Base-by-base conservation (phyloP, 2,888 invertebrate species). In the Pterostichus niger region DNA sequence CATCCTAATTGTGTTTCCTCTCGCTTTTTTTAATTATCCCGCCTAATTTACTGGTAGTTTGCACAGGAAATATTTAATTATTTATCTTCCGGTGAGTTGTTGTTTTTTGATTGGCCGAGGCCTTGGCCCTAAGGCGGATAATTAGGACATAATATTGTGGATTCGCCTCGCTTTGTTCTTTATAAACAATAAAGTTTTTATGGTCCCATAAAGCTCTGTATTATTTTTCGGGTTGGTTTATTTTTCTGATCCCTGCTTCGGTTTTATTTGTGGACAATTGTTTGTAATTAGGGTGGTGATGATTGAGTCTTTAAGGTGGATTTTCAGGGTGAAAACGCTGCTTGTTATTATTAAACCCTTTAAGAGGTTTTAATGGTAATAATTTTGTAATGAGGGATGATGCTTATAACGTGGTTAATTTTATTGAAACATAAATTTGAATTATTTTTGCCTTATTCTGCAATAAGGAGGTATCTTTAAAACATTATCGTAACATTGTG, bases 1-100 rank as follows among this genome's bases (percentile, higher is more conserved):
- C 49, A 46, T 6, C 40, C 56, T 76, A 76, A 76, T 76, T 76
- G 76, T 54, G 56, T 76, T 76, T 76, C 40, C 76, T 15, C 54
- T 54, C 40, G 35, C 76, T 54, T 76, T 76, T 24, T 76, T 76
- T 56, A 76, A 76, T 76, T 76, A 76, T 52, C 31, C 35, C 76
- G 11, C 31, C 24, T 56, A 76, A 76, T 76, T 76, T 46, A 35
- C 33, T 52, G 54, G 35, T 15, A 40, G 68, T 76, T 76, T 56
- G 35, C 76, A n/a, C 54, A 35, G 76, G 56, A 76, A 76, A 76
- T 76, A 56, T 76, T 76, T 76, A 76, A 76, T 76, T 76, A 54
- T 56, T 31, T 75, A 24, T 49, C 13, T 52, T 75, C 75, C 75
- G 71, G 59, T 59, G 31, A 59, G 64, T 33, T 59, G 59, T 59